phyloP scores from a whole-genome alignment of 2,888 invertebrate species.

The Athalia circularis region DNA sequence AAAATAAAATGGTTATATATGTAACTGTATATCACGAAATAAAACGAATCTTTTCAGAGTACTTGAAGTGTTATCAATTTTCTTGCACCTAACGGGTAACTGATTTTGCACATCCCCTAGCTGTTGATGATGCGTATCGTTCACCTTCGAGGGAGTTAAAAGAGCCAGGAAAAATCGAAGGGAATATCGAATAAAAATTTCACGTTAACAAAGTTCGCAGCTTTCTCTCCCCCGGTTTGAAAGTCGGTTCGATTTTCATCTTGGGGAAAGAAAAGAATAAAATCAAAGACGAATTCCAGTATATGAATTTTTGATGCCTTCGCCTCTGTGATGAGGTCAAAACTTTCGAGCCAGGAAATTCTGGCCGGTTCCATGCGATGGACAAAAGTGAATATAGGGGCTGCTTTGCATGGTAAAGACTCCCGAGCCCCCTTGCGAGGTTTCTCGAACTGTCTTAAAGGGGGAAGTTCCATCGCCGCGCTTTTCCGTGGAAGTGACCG shows the following conservation, averaged over 20 bases:
- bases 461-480: background rate
- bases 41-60: background rate
- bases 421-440: background rate
- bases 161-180: too few species aligned
- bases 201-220: too few species aligned
- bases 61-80: too few species aligned
- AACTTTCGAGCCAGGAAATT: conserved; percentile 54
- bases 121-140: too few species aligned
- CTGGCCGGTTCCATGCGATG: conserved; percentile 51
- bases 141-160: too few species aligned
- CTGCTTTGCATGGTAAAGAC: conserved; percentile 65
- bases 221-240: too few species aligned
- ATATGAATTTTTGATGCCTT: conserved; percentile 45
- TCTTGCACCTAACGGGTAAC: too few species aligned
- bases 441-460: conserved; percentile 28
- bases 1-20: background rate
- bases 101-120: too few species aligned
- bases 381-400: conserved; percentile 60
- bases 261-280: conserved; percentile 48
- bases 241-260: background rate
- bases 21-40: background rate
- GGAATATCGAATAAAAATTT: too few species aligned
- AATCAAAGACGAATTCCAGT: conserved; percentile 54
- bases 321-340: conserved; percentile 50
- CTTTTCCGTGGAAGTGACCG: background rate